A percentile compares a stretch with the other conserved stretches of the same genome.
Evolutionary conservation across 2,888 invertebrate genomes (phyloP).

Genomic region (Drosophila buzzatii): DNA sequence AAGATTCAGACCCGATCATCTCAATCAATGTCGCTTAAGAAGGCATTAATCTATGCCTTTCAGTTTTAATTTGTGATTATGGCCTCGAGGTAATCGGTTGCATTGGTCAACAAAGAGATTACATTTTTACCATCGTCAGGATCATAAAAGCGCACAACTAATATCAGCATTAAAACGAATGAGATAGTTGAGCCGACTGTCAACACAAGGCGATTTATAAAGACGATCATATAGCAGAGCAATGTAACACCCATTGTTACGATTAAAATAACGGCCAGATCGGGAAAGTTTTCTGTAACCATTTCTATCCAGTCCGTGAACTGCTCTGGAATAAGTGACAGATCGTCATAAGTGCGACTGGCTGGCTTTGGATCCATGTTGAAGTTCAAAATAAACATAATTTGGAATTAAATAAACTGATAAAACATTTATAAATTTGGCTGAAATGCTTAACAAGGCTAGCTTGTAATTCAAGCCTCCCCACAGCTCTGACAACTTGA

Average conservation of each 20-base stretch:
- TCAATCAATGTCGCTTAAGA: background rate
- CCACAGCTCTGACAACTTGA: constrained; percentile 64
- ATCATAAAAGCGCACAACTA: background rate
- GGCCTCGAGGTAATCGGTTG: background rate
- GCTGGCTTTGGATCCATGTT: background rate
- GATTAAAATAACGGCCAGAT: constrained; percentile 15
- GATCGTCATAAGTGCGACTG: background rate
- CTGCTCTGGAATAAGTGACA: background rate
- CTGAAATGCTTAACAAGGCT: constrained; percentile 15
- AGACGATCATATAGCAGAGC: constrained; percentile 13
- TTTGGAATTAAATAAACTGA: background rate
- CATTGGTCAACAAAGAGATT: background rate
- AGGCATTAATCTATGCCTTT: background rate
- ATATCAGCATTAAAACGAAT: background rate
- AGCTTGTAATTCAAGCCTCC: background rate
- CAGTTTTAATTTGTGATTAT: background rate
- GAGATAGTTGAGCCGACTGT: background rate
- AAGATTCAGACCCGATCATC: background rate
- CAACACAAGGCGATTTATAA: constrained; percentile 25
- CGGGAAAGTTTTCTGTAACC: background rate
- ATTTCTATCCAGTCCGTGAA: background rate
- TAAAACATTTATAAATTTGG: background rate
- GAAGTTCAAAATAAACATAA: background rate
- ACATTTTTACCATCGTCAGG: background rate
- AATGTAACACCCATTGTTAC: constrained; percentile 4